Conservation (phyloP, 2,888 invertebrate species). For the Priocnemis perturbator region DNA sequence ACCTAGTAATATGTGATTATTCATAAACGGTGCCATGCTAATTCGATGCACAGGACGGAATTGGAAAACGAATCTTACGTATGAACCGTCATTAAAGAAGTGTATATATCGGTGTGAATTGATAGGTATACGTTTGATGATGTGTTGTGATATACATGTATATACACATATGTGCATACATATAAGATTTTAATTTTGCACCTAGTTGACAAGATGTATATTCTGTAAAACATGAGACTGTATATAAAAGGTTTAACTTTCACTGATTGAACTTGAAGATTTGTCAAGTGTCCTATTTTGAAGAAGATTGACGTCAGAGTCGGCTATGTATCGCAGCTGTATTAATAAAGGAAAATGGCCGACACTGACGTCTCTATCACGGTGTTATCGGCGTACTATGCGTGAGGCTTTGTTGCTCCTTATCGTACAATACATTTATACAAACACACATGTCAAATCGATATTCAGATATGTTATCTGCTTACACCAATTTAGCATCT, state of each 20-base stretch:
- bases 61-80: conserved; percentile 23
- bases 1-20: conserved; percentile 15
- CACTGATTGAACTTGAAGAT: conserved; percentile 24
- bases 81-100: neutral
- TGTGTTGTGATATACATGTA: conserved; percentile 33
- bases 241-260: conserved; percentile 63
- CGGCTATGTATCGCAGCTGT: conserved; percentile 13
- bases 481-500: too few relatives aligned
- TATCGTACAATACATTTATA: too few relatives aligned
- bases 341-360: conserved; percentile 19
- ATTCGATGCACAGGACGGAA: conserved; percentile 25
- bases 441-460: too few relatives aligned
- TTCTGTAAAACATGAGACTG: conserved; percentile 60
- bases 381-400: conserved; percentile 24
- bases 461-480: too few relatives aligned
- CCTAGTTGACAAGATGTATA: conserved; percentile 52
- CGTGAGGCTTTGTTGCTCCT: too few relatives aligned
- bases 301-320: conserved; percentile 18
- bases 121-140: conserved; percentile 39
- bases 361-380: conserved; percentile 10
- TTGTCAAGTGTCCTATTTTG: conserved; percentile 27
- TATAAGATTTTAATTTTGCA: conserved; percentile 38
- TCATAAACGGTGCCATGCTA: conserved; percentile 45
- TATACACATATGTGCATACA: neutral
- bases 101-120: conserved; percentile 33